phyloP scores from a whole-genome alignment of 2,113 vertebrate genomes.

The Nettapus auritus region DNA sequence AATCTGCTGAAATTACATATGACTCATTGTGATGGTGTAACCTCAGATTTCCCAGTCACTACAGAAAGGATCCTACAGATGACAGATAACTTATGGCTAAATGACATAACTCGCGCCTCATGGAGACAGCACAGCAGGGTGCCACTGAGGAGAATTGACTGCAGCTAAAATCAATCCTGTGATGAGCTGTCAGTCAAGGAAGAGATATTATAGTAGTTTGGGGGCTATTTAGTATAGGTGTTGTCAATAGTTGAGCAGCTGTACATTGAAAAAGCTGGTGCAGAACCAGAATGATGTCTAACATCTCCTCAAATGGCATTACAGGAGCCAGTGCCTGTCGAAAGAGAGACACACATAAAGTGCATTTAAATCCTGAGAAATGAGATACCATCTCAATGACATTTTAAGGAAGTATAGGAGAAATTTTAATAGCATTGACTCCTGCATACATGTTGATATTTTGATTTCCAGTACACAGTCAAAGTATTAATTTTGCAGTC shows the following conservation, averaged over 20 bases:
- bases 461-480: background rate
- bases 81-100: background rate
- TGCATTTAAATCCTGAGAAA: background rate
- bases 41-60: background rate
- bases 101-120: background rate
- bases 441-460: background rate
- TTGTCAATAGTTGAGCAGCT: background rate
- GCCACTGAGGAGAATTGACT: background rate
- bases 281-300: background rate
- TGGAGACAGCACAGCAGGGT: background rate
- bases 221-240: background rate
- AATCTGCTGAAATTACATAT: background rate
- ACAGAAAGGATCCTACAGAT: background rate
- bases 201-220: background rate
- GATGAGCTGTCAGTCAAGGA: background rate
- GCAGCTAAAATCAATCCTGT: conserved; percentile 20
- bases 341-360: background rate
- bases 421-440: background rate
- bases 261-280: background rate
- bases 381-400: background rate
- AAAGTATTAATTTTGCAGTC: background rate
- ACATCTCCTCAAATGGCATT: background rate
- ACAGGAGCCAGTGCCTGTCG: background rate
- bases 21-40: background rate
- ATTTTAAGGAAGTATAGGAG: background rate